Conservation (phyloP, 2,113 vertebrate species). For the Micromys minutus region DNA sequence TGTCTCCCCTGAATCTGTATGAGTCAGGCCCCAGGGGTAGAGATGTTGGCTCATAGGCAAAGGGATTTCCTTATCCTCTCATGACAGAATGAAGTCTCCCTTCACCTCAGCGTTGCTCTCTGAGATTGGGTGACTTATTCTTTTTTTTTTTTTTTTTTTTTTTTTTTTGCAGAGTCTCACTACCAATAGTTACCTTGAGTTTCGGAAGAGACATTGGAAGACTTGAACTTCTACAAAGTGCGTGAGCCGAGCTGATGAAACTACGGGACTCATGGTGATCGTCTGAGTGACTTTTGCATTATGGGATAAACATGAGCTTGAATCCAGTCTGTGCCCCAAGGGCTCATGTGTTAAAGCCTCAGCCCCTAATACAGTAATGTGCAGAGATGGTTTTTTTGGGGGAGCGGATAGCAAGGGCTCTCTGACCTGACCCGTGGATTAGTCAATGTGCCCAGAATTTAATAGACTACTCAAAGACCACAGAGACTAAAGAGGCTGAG, state of each 20-base stretch:
- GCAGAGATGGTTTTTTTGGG: background rate
- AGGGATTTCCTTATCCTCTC: background rate
- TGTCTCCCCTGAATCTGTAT: background rate
- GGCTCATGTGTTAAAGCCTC: background rate
- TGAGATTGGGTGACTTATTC: background rate
- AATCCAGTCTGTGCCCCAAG: background rate
- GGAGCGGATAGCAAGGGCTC: background rate
- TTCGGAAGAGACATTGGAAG: background rate
- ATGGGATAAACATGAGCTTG: background rate
- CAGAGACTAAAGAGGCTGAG: background rate
- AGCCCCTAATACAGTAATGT: background rate
- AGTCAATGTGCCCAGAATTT: background rate
- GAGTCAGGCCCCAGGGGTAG: background rate
- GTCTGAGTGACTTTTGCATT: background rate
- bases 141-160: background rate
- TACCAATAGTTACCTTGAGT: background rate
- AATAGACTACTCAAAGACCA: background rate
- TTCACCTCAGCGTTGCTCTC: background rate
- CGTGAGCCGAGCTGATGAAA: background rate
- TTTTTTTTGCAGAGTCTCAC: background rate
- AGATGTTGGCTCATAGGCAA: background rate
- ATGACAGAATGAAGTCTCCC: background rate
- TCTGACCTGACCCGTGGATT: background rate
- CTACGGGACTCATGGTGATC: fast-evolving
- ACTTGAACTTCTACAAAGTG: background rate